Evolutionary conservation across 2,797 vertebrate species (phyloP), one percentile per base, ranked within the genome.

Genomic region (Onychomys arenicola): DNA sequence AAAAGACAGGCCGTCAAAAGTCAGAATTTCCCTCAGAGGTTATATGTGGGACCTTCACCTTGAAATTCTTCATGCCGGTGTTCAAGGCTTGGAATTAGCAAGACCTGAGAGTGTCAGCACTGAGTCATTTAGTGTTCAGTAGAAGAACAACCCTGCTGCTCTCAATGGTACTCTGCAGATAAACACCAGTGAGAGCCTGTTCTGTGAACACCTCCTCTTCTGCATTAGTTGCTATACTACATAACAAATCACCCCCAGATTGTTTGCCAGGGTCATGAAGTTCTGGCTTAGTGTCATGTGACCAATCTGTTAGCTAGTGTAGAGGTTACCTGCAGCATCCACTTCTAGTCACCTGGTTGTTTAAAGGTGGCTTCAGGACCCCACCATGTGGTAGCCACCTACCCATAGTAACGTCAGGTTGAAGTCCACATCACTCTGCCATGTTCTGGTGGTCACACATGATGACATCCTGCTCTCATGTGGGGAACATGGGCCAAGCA

Each of bases 1-100:
- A 94, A 91, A 91, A 71, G 29, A 11, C 76, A 91, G 69, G 46
- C 87, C 40, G 82, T 83, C 52, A 77, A 78, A 95, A 9, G 25
- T 93, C 65, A 78, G 59, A 91, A 77, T 92, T 90, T 65, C 73
- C 71, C 32, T 12, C 6, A 91, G 1, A 71, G 17, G 23, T 43
- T 88, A 89, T 4, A 12, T 65, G 1, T 43, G 13, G 27, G 77
- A 88, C 0, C 12, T 80, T 90, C 55, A 63, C 55, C 89, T 91
- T 43, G 78, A 96, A 86, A 96, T 59, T 76, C 89, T 73, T 82
- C 43, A 78, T 43, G 3, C 19, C 21, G 17, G 61, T 52, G 7
- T 57, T 52, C 32, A 88, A 85, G 73, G 27, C 46, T 85, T 94
- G 25, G 83, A 88, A 69, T 73, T 84, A 90, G 21, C 55, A 25